Evolutionary conservation across 64 coral and sea anemone species (phyloP).

Genomic region (Orbicella faveolata): DNA sequence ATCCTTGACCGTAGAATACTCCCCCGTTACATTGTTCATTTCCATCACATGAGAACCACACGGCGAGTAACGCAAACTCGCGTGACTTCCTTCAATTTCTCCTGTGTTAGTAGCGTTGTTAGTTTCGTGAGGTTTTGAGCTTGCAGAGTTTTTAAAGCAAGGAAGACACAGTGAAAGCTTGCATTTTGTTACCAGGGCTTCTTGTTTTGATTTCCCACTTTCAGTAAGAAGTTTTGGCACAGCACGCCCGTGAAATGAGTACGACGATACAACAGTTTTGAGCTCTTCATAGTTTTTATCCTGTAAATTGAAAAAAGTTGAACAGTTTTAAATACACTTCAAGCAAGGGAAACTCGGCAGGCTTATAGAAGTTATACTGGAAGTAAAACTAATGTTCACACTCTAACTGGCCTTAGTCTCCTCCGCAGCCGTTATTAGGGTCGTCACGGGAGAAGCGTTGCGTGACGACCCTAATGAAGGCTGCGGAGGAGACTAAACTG

Average conservation of each 20-base stretch:
- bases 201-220: constrained; percentile 28
- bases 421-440: too few relatives aligned
- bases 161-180: constrained; percentile 64
- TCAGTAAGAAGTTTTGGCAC: constrained; percentile 53
- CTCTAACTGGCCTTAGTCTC: neutral
- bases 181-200: constrained; percentile 66
- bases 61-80: constrained; percentile 4
- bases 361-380: too few relatives aligned
- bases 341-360: neutral
- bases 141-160: constrained; percentile 34
- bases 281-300: constrained; percentile 67
- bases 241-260: constrained; percentile 67
- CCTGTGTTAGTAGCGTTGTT: constrained; percentile 1
- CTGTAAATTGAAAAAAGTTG: constrained; percentile 37
- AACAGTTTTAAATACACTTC: neutral
- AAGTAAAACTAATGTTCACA: too few relatives aligned
- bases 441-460: too few relatives aligned
- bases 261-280: constrained; percentile 67
- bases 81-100: constrained; percentile 37
- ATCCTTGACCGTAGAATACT: neutral
- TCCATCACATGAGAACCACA: constrained; percentile 11
- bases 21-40: constrained; percentile 3
- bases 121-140: constrained; percentile 33
- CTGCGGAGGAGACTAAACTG: too few relatives aligned
- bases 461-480: too few relatives aligned